phyloP scores from a whole-genome alignment of 2,797 vertebrate genomes.

The Bovichtus variegatus region DNA sequence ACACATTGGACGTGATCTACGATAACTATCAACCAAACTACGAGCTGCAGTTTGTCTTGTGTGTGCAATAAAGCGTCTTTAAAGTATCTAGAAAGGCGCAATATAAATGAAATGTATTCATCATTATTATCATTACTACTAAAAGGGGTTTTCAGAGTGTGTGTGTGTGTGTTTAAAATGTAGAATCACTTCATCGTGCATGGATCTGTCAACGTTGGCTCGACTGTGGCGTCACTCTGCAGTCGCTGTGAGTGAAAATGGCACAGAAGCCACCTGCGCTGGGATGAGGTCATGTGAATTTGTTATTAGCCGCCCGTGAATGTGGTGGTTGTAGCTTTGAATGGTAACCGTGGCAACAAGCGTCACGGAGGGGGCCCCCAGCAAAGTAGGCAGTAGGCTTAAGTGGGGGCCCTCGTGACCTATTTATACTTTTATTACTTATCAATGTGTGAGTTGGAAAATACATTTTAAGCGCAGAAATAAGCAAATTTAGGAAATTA shows the following conservation, averaged over 20 bases:
- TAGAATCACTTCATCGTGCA: neutral
- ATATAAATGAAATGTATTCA: too few species aligned
- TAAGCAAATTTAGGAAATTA: neutral
- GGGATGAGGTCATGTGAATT: constrained; percentile 69
- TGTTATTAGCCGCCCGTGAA: constrained; percentile 37
- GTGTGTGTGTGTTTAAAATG: neutral
- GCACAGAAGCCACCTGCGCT: constrained; percentile 53
- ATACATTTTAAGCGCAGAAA: neutral
- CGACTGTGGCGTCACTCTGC: constrained; percentile 25
- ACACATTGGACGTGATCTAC: too few species aligned
- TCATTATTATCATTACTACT: too few species aligned
- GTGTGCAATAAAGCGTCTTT: too few species aligned
- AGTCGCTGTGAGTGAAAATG: constrained; percentile 20
- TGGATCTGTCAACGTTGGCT: neutral
- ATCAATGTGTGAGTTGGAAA: neutral
- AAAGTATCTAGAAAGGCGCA: too few species aligned
- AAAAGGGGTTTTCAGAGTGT: neutral
- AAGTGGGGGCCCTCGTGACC: constrained; percentile 26
- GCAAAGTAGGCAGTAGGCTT: constrained; percentile 31
- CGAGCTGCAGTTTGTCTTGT: too few species aligned
- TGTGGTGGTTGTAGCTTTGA: constrained; percentile 20
- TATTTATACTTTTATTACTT: constrained; percentile 10
- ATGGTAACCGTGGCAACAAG: constrained; percentile 55
- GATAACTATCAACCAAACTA: too few species aligned
- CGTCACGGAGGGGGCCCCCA: constrained; percentile 19